These are phyloP conservation scores for Trichosurus vulpecula DNA, from an alignment of 2,797 vertebrate genomes.

Conservation along the genomic window DNA sequence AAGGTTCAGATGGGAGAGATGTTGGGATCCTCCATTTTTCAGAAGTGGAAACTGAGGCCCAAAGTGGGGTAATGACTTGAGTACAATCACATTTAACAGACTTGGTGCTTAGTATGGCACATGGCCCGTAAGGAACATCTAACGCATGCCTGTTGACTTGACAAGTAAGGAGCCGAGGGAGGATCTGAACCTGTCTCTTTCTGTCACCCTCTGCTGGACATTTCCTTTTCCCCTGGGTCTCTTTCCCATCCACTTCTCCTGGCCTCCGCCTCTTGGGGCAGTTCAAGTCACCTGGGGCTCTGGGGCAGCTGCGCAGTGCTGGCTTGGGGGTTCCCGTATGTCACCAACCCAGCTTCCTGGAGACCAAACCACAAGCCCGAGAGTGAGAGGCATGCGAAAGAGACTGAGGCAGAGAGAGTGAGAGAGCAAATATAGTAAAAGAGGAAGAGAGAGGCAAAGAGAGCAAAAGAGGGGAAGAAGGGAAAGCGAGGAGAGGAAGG, in stretches of 20 bases:
- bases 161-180: background rate
- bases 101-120: background rate
- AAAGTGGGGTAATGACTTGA: background rate
- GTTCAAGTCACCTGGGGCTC: background rate
- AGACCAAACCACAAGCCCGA: constrained; percentile 73
- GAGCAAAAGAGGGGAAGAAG: background rate
- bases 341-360: constrained; percentile 67
- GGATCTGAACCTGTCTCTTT: background rate
- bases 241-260: background rate
- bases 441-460: background rate
- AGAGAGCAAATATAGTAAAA: background rate
- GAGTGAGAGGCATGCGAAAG: constrained; percentile 38
- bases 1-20: background rate
- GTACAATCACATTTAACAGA: background rate
- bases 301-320: background rate
- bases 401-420: constrained; percentile 31
- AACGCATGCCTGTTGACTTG: background rate
- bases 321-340: background rate
- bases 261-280: background rate
- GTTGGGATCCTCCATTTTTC: background rate
- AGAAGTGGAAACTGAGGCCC: background rate
- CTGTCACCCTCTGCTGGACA: background rate
- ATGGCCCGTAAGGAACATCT: background rate
- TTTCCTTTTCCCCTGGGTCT: background rate
- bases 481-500: background rate